Base-by-base conservation (phyloP, 2,113 vertebrate species). In the Bufo bufo region DNA sequence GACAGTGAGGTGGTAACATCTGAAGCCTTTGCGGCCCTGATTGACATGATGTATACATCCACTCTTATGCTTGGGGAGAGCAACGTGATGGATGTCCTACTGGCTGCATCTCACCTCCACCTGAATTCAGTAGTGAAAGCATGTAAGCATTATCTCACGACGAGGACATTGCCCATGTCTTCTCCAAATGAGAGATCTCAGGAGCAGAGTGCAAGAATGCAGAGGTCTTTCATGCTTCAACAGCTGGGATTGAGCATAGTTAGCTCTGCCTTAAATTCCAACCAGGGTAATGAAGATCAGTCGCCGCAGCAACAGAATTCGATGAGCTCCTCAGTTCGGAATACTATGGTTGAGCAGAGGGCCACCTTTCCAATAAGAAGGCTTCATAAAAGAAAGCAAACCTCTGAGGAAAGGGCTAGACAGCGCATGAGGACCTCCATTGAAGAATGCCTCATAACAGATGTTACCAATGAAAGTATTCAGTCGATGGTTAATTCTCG, bases 21-120 rank as follows among this genome's bases (percentile, higher is more conserved):
- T 0, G 98, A 99, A 91, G 98, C 98, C 2, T 99, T 99, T 71
- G 97, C 98, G 0, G 97, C 97, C 0, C 95, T 99, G 72, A 96
- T 99, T 82, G 98, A 99, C 93, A 99, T 99, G 98, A 99, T 99
- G 98, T 99, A 99, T 77, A 99, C 97, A 0, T 99, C 98, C 50
- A 99, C 97, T 0, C 96, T 99, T 2, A 98, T 99, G 97, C 96
- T 99, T 2, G 97, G 98, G 10, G 97, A 99, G 92, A 99, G 98
- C 93, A 99, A 99, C 0, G 98, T 99, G 47, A 99, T 99, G 98
- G 98, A 99, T 58, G 95, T 99, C 87, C 94, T 99, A 89, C 91
- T 99, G 58, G 98, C 98, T 12, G 98, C 98, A 4, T 99, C 98
- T 45, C 98, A 99, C 91, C 94, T 99, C 87, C 98, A 99, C 90